Evolutionary conservation across 2,888 invertebrate genomes (phyloP), one percentile per base, ranked within the genome.

Genomic region (Chironomus riparius): DNA sequence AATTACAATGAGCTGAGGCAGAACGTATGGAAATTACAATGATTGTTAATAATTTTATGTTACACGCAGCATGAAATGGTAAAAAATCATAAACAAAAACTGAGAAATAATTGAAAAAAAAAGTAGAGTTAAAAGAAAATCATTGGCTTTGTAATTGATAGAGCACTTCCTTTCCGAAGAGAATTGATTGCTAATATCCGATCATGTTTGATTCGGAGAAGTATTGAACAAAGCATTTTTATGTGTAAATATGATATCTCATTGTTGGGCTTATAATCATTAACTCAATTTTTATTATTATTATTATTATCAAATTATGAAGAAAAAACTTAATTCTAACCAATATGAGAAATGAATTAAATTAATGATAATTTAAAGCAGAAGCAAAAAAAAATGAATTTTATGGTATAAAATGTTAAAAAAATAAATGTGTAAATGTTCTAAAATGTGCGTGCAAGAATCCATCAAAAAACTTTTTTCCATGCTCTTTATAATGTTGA

Each of bases 121-220:
- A 70, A 13, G 21, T 70, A 70, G 18, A 70, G 18, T 48, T 22
- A 70, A 70, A 70, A 56, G 47, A 71, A 56, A 71, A 71, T 71
- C 61, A 71, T 71, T 48, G 50, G 56, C 50, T 56, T 28, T 71
- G 71, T 56, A 71, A 71, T 71, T 71, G 71, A 71, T 71, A 71
- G 28, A 71, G 61, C 24, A 71, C 71, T 71, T 56, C 61, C 61
- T 50, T 15, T 10, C 3, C 70, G 15, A 65, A 13, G 56, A 56
- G 18, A 56, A 56, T 56, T 38, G 56, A 18, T 38, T 15, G 56
- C 18, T 56, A 18, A 56, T 71, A n/a, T 71, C 61, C 71, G 61
- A 71, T 56, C 65, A 13, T 24, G 2, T 13, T 65, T n/a, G 10
- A 38, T 38, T 38, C 38, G 38, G 38, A 38, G 10, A 24, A 24